These are phyloP conservation scores for Ellobium chinense DNA, from an alignment of 2,888 invertebrate species.

Conservation along the genomic window DNA sequence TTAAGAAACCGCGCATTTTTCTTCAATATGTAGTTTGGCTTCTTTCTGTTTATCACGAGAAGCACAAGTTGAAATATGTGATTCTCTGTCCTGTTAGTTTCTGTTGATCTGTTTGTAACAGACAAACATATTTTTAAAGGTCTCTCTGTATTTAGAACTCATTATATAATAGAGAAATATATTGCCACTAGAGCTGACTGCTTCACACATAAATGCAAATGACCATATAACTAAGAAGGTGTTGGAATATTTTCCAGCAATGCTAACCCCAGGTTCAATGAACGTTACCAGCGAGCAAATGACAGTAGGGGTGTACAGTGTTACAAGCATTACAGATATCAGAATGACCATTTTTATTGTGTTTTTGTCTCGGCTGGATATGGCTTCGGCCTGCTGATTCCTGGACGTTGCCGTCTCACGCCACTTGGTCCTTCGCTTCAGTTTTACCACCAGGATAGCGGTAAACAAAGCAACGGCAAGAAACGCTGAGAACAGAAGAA, in stretches of 20 bases:
- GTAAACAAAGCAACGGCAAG: neutral
- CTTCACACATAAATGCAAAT: slow-evolving; percentile 6
- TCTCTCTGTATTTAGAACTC: slow-evolving; percentile 12
- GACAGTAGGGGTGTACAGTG: neutral
- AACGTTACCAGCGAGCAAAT: neutral
- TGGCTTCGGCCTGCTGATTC: neutral
- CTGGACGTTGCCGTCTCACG: neutral
- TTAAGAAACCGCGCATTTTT: too few species aligned
- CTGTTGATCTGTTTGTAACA: too few species aligned
- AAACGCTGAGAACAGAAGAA: neutral
- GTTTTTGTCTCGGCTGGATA: neutral
- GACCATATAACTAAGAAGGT: slow-evolving; percentile 1
- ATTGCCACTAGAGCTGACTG: slow-evolving; percentile 7
- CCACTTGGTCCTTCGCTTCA: neutral
- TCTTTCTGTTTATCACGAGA: too few species aligned
- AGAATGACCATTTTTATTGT: neutral
- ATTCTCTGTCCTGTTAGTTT: too few species aligned
- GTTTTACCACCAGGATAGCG: neutral
- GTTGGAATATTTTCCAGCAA: neutral
- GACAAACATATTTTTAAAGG: neutral
- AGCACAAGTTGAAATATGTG: too few species aligned
- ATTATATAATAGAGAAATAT: slow-evolving; percentile 16
- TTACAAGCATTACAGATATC: neutral
- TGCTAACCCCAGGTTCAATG: neutral
- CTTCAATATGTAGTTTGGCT: too few species aligned